Evolutionary conservation across 1,140 invertebrate species (phyloP).

Genomic region (Orius insidiosus): DNA sequence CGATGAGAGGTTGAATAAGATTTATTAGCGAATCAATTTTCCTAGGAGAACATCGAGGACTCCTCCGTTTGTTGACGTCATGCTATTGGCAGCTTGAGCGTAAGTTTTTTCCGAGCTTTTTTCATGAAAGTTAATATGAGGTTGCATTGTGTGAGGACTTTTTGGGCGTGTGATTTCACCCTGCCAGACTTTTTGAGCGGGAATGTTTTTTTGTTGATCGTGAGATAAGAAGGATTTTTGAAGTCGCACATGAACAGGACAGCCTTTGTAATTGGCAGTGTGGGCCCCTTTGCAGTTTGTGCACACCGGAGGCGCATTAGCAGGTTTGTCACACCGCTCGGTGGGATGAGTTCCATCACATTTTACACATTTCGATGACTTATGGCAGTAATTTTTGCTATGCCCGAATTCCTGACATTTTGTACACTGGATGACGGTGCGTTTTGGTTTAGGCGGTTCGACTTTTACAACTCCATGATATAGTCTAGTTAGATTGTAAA

Average conservation of each 20-base stretch:
- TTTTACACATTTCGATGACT: not conserved
- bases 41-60: no score
- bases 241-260: conserved; percentile 21
- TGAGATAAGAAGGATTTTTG: not conserved
- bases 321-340: not conserved
- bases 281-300: no score
- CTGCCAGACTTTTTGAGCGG: not conserved
- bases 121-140: not conserved
- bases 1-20: conserved; percentile 1
- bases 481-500: conserved; percentile 20
- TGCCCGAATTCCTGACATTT: no score
- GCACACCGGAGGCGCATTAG: not conserved
- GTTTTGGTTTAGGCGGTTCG: conserved; percentile 19
- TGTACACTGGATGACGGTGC: conserved; percentile 10
- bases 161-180: no score
- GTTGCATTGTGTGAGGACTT: not conserved
- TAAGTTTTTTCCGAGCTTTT: no score
- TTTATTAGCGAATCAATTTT: not conserved
- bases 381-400: not conserved
- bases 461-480: not conserved
- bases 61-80: not conserved
- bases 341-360: not conserved
- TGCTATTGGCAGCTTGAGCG: not conserved
- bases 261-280: not conserved
- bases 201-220: not conserved